Percentiles rank a stretch among this genome's conserved stretches.
These are phyloP conservation scores for Myxocyprinus asiaticus DNA, from an alignment of 2,113 vertebrate species.

Conservation along the genomic window DNA sequence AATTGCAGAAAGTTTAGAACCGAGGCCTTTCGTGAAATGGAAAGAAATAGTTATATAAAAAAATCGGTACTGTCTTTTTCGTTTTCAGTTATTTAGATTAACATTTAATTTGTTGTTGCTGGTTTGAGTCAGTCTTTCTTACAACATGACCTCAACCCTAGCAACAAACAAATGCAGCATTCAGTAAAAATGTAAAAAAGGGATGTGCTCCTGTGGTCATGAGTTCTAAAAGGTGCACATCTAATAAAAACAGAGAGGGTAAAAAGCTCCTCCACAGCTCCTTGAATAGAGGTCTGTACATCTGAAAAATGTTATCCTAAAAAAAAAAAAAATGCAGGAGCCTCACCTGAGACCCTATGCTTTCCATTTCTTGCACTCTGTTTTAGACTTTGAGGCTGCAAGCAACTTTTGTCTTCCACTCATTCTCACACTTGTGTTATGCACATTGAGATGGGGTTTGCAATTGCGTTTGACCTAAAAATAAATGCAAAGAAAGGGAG, in stretches of 20 bases:
- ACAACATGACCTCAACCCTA: too few species aligned
- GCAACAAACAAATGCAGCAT: background rate
- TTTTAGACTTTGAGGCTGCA: background rate
- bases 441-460: background rate
- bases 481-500: background rate
- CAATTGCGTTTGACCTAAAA: background rate
- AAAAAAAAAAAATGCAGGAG: conserved; percentile 49
- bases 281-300: background rate
- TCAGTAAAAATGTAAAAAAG: background rate
- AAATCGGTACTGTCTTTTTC: too few species aligned
- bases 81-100: too few species aligned
- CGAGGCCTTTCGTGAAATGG: too few species aligned
- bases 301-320: conserved; percentile 36
- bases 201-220: background rate
- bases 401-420: background rate
- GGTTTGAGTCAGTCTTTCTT: too few species aligned
- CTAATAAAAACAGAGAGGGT: background rate
- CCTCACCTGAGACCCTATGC: background rate
- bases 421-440: background rate
- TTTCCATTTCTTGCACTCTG: background rate
- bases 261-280: background rate
- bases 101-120: too few species aligned
- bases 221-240: background rate
- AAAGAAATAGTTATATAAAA: too few species aligned
- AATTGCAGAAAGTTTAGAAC: too few species aligned